These are phyloP conservation scores for Alligator sinensis DNA, from an alignment of 2,113 vertebrate species.

Conservation along the genomic window DNA sequence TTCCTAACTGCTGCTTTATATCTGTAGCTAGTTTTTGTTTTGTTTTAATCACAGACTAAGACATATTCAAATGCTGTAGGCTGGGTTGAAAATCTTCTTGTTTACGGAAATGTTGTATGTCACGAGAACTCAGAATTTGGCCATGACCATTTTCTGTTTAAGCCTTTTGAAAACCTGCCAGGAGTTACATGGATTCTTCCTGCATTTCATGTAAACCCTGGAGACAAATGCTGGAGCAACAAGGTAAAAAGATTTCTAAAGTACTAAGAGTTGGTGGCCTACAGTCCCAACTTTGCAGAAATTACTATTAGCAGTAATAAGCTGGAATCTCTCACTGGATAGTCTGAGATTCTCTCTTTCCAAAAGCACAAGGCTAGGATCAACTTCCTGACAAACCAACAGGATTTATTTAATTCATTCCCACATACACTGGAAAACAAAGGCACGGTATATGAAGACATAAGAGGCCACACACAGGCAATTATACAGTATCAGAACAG, in stretches of 20 bases:
- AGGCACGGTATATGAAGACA: background rate
- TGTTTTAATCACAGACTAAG: background rate
- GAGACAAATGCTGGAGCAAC: background rate
- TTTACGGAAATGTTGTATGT: background rate
- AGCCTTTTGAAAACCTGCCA: conserved; percentile 2
- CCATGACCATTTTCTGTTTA: fast-evolving
- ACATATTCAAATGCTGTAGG: background rate
- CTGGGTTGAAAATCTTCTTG: background rate
- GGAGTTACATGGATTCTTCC: background rate
- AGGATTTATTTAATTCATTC: background rate
- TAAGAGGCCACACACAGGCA: background rate
- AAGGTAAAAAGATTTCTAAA: background rate
- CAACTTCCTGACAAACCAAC: background rate
- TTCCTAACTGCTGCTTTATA: background rate
- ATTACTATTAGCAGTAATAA: background rate
- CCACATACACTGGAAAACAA: background rate
- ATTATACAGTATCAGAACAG: background rate
- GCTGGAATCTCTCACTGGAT: background rate
- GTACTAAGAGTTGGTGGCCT: background rate
- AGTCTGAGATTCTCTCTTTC: background rate
- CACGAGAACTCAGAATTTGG: background rate
- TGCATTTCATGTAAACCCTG: background rate
- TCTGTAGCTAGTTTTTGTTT: background rate
- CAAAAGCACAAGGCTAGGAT: background rate
- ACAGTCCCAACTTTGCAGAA: background rate